These are phyloP conservation scores for Xylocampa areola DNA, from an alignment of 2,888 invertebrate species.

Conservation along the genomic window DNA sequence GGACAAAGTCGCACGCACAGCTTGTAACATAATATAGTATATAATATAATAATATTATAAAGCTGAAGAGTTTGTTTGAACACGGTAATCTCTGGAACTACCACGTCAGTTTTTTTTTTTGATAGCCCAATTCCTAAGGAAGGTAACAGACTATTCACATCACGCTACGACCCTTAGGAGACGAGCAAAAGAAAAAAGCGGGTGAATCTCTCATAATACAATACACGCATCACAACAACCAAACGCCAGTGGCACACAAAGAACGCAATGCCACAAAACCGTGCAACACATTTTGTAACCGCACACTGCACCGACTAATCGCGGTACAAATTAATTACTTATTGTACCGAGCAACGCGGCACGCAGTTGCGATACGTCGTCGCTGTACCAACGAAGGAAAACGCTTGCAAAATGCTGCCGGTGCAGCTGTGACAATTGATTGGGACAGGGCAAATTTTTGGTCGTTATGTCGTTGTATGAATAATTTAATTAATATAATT, in stretches of 20 bases:
- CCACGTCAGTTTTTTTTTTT: too few species aligned
- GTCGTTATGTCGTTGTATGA: not conserved
- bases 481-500: not conserved
- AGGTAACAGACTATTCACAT: too few species aligned
- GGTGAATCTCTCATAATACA: conserved; percentile 16
- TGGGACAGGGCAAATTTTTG: conserved; percentile 34
- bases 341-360: conserved; percentile 51
- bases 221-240: conserved; percentile 29
- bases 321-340: conserved; percentile 59
- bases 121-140: too few species aligned
- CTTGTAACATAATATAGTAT: too few species aligned
- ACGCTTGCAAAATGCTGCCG: conserved; percentile 53
- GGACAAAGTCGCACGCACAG: too few species aligned
- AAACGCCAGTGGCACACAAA: conserved; percentile 38
- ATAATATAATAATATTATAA: too few species aligned
- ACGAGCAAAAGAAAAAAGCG: too few species aligned
- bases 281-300: conserved; percentile 51
- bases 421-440: conserved; percentile 28
- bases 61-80: too few species aligned
- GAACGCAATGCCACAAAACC: conserved; percentile 39
- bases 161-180: too few species aligned
- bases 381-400: conserved; percentile 56
- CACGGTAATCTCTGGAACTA: too few species aligned
- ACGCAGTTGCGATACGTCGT: conserved; percentile 56
- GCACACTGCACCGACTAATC: conserved; percentile 62